These are phyloP conservation scores for Ivindomyrus marchei DNA, from an alignment of 2,113 vertebrate species.

Conservation along the genomic window DNA sequence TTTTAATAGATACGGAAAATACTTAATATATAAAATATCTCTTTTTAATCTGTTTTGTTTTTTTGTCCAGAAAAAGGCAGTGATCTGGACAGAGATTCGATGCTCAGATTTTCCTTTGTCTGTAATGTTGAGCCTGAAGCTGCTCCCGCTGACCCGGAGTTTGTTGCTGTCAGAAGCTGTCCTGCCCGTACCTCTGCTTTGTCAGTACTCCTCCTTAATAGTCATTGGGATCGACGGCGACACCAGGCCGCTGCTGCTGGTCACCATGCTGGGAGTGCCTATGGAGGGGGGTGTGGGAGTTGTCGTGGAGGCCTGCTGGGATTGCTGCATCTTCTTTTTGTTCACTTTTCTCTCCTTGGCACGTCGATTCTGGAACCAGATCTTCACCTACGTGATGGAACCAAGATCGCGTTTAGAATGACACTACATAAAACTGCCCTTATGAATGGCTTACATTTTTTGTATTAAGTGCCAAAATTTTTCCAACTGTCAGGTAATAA, in stretches of 20 bases:
- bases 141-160: background rate
- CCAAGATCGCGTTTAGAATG: background rate
- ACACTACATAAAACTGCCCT: background rate
- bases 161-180: background rate
- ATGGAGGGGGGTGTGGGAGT: conserved; percentile 60
- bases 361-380: conserved; percentile 95
- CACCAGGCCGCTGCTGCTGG: conserved; percentile 67
- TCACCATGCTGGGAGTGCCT: conserved; percentile 57
- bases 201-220: conserved; percentile 87
- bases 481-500: background rate
- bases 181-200: background rate
- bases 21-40: conserved; percentile 24
- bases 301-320: conserved; percentile 65
- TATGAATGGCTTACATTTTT: too few relatives aligned
- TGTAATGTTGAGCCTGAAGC: background rate
- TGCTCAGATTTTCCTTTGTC: background rate
- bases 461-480: too few relatives aligned
- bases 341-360: conserved; percentile 96
- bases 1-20: conserved; percentile 13
- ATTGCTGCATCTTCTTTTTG: conserved; percentile 88
- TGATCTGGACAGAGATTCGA: background rate
- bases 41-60: conserved; percentile 10
- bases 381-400: conserved; percentile 75
- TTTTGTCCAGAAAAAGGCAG: conserved; percentile 18
- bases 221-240: conserved; percentile 71